Evolutionary conservation across 1,140 invertebrate genomes (phyloP), one percentile per base, ranked within the genome.

Genomic region (Pachyrhynchus sulphureomaculatus): DNA sequence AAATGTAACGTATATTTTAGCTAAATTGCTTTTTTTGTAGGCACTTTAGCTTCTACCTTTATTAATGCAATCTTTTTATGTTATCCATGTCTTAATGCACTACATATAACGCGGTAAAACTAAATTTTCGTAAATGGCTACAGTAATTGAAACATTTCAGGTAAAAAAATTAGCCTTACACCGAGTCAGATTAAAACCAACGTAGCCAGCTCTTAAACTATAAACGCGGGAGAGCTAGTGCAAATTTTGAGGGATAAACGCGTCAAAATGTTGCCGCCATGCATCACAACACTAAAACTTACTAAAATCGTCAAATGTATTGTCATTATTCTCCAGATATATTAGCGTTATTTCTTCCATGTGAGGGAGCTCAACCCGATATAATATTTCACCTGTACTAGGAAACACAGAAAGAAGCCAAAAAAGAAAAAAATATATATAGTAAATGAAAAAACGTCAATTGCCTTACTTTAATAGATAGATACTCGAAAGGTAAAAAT

Each of bases 271-370:
- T 65, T 65, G 66, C 66, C 68, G 68, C 68, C 75, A 76, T 76
- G 79, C 77, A 78, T 78, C 81, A 83, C 75, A 75, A 76, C 75
- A 76, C 72, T 74, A 73, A 76, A 70, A 82, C 84, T 86, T 86
- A 86, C 84, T 82, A 84, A 84, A 80, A 65, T 85, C 82, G 74
- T 82, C 82, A n/a, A n/a, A n/a, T 78, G 76, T 72, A 77, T 77
- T 76, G 77, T 84, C 83, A 77, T 78, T 82, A 77, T 86, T 88
- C 86, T 90, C 88, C 85, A 90, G 86, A 88, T 90, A 90, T 83
- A 90, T 89, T 82, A 90, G 86, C 77, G 88, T 90, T 82, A 90
- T 88, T 85, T 90, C 88, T 84, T 90, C 88, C 87, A 89, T 89
- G 86, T 89, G 88, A 79, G 88, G 88, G 82, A 90, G 86, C 85